phyloP scores from a whole-genome alignment of 2,113 vertebrate genomes.

The Upupa epops region DNA sequence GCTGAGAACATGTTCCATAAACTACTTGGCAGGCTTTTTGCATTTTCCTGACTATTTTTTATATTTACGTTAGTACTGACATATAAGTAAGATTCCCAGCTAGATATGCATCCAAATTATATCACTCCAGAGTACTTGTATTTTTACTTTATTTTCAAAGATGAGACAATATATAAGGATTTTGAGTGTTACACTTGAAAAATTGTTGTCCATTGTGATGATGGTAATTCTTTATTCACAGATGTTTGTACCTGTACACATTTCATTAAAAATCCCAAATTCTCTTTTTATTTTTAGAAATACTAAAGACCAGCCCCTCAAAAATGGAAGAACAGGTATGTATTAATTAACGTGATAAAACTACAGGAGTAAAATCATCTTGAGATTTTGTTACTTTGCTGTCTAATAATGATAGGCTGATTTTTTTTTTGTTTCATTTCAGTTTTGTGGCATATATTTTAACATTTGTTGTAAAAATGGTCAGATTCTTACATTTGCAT shows the following conservation, averaged over 20 bases:
- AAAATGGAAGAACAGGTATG: constrained; percentile 63
- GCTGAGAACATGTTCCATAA: neutral
- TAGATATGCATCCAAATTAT: neutral
- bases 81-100: neutral
- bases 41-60: neutral
- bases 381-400: neutral
- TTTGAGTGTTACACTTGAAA: neutral
- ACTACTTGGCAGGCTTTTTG: neutral
- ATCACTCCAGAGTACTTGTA: neutral
- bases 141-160: neutral
- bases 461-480: neutral
- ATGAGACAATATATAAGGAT: neutral
- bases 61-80: neutral
- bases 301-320: constrained; percentile 45
- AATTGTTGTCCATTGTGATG: neutral
- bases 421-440: neutral
- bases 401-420: neutral
- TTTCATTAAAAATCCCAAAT: neutral
- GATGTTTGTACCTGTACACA: neutral
- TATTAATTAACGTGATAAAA: neutral
- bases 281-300: constrained; percentile 65
- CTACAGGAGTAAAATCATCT: neutral
- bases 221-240: neutral
- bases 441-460: neutral
- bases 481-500: neutral